Evolutionary conservation across 2,797 vertebrate species (phyloP), one percentile per base, ranked within the genome.

Genomic region (Onychomys torridus): DNA sequence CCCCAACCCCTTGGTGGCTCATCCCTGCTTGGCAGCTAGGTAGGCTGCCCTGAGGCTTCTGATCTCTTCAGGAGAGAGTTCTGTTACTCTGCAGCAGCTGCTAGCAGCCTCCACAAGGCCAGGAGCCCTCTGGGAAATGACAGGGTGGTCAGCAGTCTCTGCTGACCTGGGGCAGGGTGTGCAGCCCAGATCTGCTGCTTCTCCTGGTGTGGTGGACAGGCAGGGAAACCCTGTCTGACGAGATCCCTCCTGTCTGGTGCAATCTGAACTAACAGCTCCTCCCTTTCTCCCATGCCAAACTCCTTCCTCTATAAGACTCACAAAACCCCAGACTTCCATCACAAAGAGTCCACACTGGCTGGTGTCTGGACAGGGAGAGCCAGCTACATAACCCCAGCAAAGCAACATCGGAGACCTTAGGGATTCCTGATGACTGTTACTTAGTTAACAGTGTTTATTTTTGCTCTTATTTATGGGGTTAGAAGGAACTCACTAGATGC

Each of bases 401-500:
- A 49, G 29, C 55, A 85, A 25, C 0, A 59, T 23, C 65, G 23
- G 59, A 34, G 90, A 55, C 77, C 57, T 92, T 10, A 27, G 12
- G 9, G 49, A 25, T 4, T 82, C 73, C 88, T 43, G 43, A 49
- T 34, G 59, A 65, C 79, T 52, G 29, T 34, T 25, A 67, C 71
- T 96, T 89, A 63, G 27, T 32, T 34, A 95, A 61, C 46, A 8
- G 14, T 34, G n/a, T 79, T 79, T 90, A 86, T 75, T 96, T 94
- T 77, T 86, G 76, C 67, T 90, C 40, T 57, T 25, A 40, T 82
- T 85, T 90, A 96, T 59, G 67, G 87, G 89, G 75, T 65, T 73
- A 46, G 75, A 90, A 89, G 77, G 88, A 85, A 63, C 76, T 92
- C 85, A 49, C 81, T 75, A 75, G 49, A 90, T 89, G 87, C 78